phyloP scores from a whole-genome alignment of 2,888 invertebrate species.

The Lasiommata megera region DNA sequence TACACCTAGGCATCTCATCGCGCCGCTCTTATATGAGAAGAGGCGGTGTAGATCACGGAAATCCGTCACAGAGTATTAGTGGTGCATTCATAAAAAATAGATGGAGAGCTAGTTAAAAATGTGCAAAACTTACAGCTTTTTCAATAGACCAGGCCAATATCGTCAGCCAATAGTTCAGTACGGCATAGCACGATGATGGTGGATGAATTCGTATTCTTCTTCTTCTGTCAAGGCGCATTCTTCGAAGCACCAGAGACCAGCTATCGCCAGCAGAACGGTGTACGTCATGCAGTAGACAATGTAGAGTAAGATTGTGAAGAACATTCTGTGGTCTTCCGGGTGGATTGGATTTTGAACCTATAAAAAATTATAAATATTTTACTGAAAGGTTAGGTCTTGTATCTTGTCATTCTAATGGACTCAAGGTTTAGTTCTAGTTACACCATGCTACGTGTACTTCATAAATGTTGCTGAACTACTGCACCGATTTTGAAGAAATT shows the following conservation, averaged over 20 bases:
- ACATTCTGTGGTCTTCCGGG: slow-evolving; percentile 44
- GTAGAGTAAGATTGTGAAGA: slow-evolving; percentile 62
- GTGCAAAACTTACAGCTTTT: slow-evolving; percentile 24
- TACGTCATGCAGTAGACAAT: slow-evolving; percentile 63
- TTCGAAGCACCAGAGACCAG: slow-evolving; percentile 77
- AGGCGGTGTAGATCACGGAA: too few relatives aligned
- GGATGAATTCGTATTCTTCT: slow-evolving; percentile 66
- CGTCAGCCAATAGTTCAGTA: slow-evolving; percentile 43
- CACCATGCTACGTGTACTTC: too few relatives aligned
- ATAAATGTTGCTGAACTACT: too few relatives aligned
- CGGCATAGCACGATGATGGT: slow-evolving; percentile 52
- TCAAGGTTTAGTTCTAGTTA: too few relatives aligned
- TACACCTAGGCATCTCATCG: too few relatives aligned
- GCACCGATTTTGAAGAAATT: too few relatives aligned
- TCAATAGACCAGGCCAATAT: slow-evolving; percentile 6
- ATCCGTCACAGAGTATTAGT: too few relatives aligned
- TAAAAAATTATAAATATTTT: slow-evolving; percentile 1
- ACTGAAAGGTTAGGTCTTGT: too few relatives aligned
- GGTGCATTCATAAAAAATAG: too few relatives aligned
- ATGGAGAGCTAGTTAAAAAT: not conserved
- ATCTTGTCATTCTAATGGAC: too few relatives aligned
- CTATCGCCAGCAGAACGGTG: slow-evolving; percentile 66
- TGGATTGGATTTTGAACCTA: slow-evolving; percentile 13
- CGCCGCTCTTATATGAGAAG: too few relatives aligned
- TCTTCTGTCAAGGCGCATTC: slow-evolving; percentile 72